Percentiles rank a stretch among this genome's conserved stretches.
These are phyloP conservation scores for Paracanthobrama guichenoti DNA, from an alignment of 2,113 vertebrate species.

Conservation along the genomic window DNA sequence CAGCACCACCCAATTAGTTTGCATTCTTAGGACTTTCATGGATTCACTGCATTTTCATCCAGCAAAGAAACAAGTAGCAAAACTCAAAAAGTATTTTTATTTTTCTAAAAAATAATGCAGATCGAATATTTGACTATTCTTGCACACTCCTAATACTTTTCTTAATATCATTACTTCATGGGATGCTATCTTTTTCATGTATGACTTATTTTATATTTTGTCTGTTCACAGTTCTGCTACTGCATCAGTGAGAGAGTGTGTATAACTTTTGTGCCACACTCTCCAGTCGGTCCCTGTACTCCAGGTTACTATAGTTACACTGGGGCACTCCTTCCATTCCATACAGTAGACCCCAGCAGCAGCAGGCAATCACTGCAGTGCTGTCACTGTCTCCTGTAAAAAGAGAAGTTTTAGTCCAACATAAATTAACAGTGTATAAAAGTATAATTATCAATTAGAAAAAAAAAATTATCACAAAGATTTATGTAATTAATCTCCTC, in stretches of 20 bases:
- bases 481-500: too few species aligned
- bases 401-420: background rate
- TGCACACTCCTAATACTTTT: too few species aligned
- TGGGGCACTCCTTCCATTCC: slow-evolving; percentile 72
- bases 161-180: background rate
- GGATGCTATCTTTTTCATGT: background rate
- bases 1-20: too few species aligned
- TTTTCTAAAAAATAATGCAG: too few species aligned
- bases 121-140: too few species aligned
- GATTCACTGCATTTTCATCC: too few species aligned
- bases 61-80: too few species aligned
- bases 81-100: too few species aligned
- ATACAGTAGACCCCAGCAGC: slow-evolving; percentile 78
- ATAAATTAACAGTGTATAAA: background rate
- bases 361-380: slow-evolving; percentile 79
- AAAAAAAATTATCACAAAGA: too few species aligned
- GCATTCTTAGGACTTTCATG: too few species aligned
- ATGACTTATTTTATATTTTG: background rate
- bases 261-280: slow-evolving; percentile 61
- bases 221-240: background rate
- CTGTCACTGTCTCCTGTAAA: slow-evolving; percentile 81
- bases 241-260: slow-evolving; percentile 55
- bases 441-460: background rate
- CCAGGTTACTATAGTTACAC: slow-evolving; percentile 75
- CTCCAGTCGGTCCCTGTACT: slow-evolving; percentile 75